Percentiles rank a stretch among this genome's conserved stretches.
These are phyloP conservation scores for Drosophila buzzatii DNA, from an alignment of 2,888 invertebrate species.

Conservation along the genomic window DNA sequence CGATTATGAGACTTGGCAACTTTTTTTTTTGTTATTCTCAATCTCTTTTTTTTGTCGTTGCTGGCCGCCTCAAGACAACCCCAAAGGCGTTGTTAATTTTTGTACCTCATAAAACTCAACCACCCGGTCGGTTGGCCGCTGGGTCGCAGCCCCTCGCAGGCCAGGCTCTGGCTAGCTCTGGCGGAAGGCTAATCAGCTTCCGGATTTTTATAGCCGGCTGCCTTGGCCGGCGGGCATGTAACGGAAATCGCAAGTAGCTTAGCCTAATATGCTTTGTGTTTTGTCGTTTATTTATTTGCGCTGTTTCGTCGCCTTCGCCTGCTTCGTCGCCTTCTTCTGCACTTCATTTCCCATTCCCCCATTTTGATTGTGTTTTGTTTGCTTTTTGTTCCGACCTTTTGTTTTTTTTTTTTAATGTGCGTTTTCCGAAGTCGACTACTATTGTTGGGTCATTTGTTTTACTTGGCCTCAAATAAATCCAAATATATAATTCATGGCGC, in stretches of 20 bases:
- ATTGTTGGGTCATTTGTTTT: slow-evolving; percentile 75
- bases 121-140: slow-evolving; percentile 44
- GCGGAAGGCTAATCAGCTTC: slow-evolving; percentile 71
- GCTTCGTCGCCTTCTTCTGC: slow-evolving; percentile 27
- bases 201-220: slow-evolving; percentile 70
- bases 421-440: slow-evolving; percentile 39
- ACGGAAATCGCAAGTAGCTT: slow-evolving; percentile 80
- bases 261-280: slow-evolving; percentile 80
- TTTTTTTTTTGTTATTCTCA: slow-evolving; percentile 10
- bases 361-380: slow-evolving; percentile 14
- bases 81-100: slow-evolving; percentile 78
- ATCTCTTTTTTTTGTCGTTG: slow-evolving; percentile 14
- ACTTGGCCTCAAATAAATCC: slow-evolving; percentile 80
- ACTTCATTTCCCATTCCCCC: slow-evolving; percentile 8
- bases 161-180: neutral
- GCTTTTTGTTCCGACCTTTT: slow-evolving; percentile 30
- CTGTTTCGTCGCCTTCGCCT: slow-evolving; percentile 60
- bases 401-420: slow-evolving; percentile 37
- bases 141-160: neutral
- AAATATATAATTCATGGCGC: slow-evolving; percentile 76
- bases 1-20: slow-evolving; percentile 77
- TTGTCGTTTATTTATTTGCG: slow-evolving; percentile 75
- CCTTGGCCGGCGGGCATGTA: slow-evolving; percentile 57
- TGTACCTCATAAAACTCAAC: slow-evolving; percentile 75
- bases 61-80: slow-evolving; percentile 58